These are phyloP conservation scores for Gila robusta DNA, from an alignment of 2,797 vertebrate species.

Conservation along the genomic window DNA sequence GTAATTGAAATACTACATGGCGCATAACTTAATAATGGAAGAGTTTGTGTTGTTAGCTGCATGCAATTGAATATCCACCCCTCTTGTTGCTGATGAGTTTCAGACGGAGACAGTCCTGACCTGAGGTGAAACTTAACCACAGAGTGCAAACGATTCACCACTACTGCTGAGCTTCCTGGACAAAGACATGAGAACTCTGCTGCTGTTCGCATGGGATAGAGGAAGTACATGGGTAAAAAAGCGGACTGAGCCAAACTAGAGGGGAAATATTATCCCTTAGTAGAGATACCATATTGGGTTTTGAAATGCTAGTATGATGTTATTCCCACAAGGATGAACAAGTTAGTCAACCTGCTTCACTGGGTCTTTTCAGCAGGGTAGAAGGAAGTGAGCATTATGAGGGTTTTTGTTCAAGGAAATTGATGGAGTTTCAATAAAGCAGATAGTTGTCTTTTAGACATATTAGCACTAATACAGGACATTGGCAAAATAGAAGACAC, in stretches of 20 bases:
- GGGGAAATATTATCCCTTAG: slow-evolving; percentile 64
- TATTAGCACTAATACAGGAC: not conserved
- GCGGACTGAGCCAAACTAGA: slow-evolving; percentile 5
- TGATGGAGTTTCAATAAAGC: not conserved
- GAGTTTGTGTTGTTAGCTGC: slow-evolving; percentile 28
- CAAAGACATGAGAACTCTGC: slow-evolving; percentile 55
- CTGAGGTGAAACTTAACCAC: slow-evolving; percentile 35
- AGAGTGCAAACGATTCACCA: slow-evolving; percentile 31
- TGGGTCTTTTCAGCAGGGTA: not conserved
- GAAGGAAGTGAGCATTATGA: not conserved
- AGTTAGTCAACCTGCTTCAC: not conserved
- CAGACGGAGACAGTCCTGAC: slow-evolving; percentile 26
- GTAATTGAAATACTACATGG: not conserved
- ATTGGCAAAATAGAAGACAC: not conserved
- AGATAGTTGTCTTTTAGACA: not conserved
- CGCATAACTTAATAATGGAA: not conserved
- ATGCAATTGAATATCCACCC: not conserved
- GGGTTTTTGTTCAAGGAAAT: not conserved
- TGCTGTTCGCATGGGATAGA: slow-evolving; percentile 66
- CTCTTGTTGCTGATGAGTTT: slow-evolving; percentile 36
- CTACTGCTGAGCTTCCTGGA: slow-evolving; percentile 33
- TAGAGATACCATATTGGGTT: slow-evolving; percentile 46
- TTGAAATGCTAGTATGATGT: not conserved
- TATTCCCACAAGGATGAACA: not conserved
- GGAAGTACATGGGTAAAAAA: slow-evolving; percentile 56